Evolutionary conservation across 2,888 invertebrate genomes (phyloP).

Genomic region (Drosophila vallismaia): DNA sequence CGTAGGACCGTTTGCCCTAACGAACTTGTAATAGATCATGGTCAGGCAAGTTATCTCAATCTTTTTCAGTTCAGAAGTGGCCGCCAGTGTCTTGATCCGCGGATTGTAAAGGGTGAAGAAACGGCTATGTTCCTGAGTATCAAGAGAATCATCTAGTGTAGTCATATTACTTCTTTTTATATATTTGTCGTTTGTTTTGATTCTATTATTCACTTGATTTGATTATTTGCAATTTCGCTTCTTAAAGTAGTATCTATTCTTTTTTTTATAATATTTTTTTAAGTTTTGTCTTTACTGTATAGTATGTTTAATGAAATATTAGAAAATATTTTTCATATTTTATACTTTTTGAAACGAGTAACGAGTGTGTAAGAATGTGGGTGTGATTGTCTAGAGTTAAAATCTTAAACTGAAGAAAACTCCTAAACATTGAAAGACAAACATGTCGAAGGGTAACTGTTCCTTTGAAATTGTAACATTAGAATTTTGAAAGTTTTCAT

Average conservation of each 20-base stretch:
- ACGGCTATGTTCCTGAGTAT: conserved; percentile 88
- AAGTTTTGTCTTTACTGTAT: not conserved
- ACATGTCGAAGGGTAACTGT: not conserved
- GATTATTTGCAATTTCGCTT: not conserved
- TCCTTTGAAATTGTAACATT: no score
- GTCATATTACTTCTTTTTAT: conserved; percentile 55
- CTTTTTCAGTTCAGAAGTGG: conserved; percentile 83
- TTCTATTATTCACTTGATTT: not conserved
- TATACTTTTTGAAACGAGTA: not conserved
- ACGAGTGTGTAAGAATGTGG: not conserved
- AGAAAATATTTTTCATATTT: not conserved
- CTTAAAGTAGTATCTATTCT: not conserved
- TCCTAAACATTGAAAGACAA: not conserved
- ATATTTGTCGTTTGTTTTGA: no score
- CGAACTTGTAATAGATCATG: conserved; percentile 85
- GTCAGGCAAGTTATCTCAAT: conserved; percentile 86
- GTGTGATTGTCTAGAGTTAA: not conserved
- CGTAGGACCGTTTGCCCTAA: conserved; percentile 83
- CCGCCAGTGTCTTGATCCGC: conserved; percentile 85
- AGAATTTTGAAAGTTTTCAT: no score
- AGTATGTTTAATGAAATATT: not conserved
- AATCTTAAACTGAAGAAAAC: not conserved
- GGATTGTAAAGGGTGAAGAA: conserved; percentile 86
- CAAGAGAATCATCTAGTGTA: conserved; percentile 86
- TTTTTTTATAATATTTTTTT: not conserved